phyloP scores from a whole-genome alignment of 2,797 vertebrate genomes.

The Cryptoprocta ferox region DNA sequence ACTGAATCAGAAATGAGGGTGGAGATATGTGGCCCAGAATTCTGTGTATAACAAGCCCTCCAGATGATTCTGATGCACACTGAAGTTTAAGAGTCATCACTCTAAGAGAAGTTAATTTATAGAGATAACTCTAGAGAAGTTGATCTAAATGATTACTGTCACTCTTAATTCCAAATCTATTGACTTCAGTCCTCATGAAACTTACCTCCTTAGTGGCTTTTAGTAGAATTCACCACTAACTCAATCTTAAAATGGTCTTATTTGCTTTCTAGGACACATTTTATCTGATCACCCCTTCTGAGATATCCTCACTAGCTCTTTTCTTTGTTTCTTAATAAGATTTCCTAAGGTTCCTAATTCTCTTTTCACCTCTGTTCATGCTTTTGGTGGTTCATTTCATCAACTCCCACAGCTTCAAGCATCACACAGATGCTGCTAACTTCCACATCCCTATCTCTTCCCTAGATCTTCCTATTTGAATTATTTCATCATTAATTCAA shows the following conservation, averaged over 20 bases:
- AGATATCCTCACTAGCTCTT: neutral
- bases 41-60: neutral
- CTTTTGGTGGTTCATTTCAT: neutral
- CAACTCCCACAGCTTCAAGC: neutral
- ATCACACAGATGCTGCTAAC: neutral
- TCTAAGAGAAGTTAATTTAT: neutral
- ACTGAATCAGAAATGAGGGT: neutral
- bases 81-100: neutral
- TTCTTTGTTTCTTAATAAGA: neutral
- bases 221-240: neutral
- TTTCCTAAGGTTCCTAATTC: neutral
- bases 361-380: neutral
- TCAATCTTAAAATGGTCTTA: neutral
- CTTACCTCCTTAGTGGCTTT: neutral
- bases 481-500: conserved; percentile 4
- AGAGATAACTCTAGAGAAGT: neutral
- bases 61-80: neutral
- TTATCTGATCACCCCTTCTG: neutral
- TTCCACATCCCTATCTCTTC: neutral
- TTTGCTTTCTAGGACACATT: neutral
- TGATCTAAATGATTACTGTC: neutral
- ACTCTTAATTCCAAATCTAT: neutral
- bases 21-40: neutral
- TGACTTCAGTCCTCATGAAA: neutral
- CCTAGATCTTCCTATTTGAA: neutral